Evolutionary conservation across 2,888 invertebrate genomes (phyloP), one percentile per base, ranked within the genome.

Genomic region (Drosophila anomalata): DNA sequence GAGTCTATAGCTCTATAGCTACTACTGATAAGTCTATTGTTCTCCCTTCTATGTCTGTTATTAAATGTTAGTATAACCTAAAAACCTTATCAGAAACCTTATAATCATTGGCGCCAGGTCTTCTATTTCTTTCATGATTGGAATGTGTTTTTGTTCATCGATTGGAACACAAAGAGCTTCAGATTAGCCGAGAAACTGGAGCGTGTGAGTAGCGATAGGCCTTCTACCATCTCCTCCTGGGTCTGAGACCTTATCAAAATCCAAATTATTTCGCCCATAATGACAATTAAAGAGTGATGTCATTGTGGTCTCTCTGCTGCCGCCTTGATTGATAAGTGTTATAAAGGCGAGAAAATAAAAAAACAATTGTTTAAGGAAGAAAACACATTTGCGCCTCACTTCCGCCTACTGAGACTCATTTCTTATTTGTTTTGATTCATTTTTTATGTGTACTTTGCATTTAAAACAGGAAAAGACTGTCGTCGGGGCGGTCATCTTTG

Each of bases 41-140:
- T 9, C 11, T 20, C 1, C 39, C n/a, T 39, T 53, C 29, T 22
- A 26, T 47, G 46, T 73, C 76, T 68, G 63, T 70, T 56, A 50
- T 60, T 66, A 48, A 77, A 75, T 82, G 77, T 82, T 79, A 50
- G 71, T 44, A 39, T 85, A 81, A 79, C 86, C 81, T 73, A 79
- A 75, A 85, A 82, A 68, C 36, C 24, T 76, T 79, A 79, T 75
- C 83, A 67, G 17, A 20, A 22, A 33, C 42, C 36, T 42, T 48
- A 47, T 48, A 79, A 82, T 81, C 63, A 70, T 54, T 66, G 81
- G 83, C 81, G 81, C 81, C 79, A 58, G 53, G 73, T 58, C 63
- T 62, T 70, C 60, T 69, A 22, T 48, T 68, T 9, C 31, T 65
- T 75, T 73, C 59, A 50, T 54, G 76, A 65, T 67, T 60, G 22